These are phyloP conservation scores for Sepiola atlantica DNA, from an alignment of 2,888 invertebrate genomes.

Conservation along the genomic window DNA sequence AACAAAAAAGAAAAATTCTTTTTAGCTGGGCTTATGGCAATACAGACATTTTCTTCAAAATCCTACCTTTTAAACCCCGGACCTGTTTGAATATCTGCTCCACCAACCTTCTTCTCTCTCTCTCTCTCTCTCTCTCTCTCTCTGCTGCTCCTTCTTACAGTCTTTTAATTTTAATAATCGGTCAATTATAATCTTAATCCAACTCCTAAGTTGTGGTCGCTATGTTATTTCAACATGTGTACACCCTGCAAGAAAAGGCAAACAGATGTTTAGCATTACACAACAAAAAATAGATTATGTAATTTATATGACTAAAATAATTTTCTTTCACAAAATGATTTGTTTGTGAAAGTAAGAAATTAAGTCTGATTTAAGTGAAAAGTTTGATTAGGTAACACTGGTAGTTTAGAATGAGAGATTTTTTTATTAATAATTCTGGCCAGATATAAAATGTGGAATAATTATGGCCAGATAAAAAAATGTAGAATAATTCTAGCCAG, in stretches of 20 bases:
- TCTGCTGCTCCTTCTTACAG: background rate
- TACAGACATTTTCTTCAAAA: slow-evolving; percentile 34
- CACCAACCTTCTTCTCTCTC: background rate
- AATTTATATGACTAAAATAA: too few species aligned
- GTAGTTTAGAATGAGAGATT: background rate
- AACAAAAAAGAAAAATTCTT: background rate
- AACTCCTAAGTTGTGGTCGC: background rate
- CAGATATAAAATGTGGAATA: too few species aligned
- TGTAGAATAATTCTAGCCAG: too few species aligned
- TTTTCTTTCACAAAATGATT: too few species aligned
- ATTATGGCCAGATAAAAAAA: too few species aligned
- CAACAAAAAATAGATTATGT: background rate
- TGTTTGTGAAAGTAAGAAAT: too few species aligned
- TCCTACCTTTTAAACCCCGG: background rate
- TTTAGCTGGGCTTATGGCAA: slow-evolving; percentile 39
- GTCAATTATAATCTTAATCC: background rate
- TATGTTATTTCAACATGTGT: background rate
- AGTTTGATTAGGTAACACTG: background rate
- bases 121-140: background rate
- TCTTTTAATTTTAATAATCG: background rate
- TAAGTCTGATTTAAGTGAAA: too few species aligned
- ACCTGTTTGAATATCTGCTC: background rate
- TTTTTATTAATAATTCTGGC: too few species aligned
- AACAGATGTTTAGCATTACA: background rate
- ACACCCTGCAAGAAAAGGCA: background rate